Base-by-base conservation (phyloP, 2,797 vertebrate species). In the Siniperca obscura region DNA sequence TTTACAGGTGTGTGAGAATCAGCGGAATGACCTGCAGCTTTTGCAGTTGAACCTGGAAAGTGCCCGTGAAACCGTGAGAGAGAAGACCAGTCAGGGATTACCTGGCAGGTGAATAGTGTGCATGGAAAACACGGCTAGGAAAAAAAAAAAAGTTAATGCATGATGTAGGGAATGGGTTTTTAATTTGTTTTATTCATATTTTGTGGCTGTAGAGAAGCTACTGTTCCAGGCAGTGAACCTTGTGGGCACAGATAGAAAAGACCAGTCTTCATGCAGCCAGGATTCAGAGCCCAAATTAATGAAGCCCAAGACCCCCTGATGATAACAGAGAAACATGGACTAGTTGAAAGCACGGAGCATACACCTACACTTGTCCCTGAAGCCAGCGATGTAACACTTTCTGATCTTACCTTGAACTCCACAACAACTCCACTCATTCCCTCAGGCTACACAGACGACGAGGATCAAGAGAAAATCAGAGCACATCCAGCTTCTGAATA, bases 1-100 rank as follows among this genome's bases (percentile, higher is more conserved):
- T 65, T 71, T 34, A 1, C 91, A 98, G 97, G 95, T 97, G 80
- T 98, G 96, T 77, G 83, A 95, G 65, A 97, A 96, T 76, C 97
- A 97, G 87, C 95, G 96, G 64, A 93, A 85, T 59, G 96, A 98
- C 85, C 91, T 98, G 64, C 95, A 97, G 78, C 95, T 97, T 85
- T 91, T 98, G 69, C 95, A 96, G 68, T 68, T 96, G 83, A 97
- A 90, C 90, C 91, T 97, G 90, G 97, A 97, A 74, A 95, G 89
- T 53, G 91, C 95, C 66, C 93, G 93, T 78, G 95, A 97, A 70
- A 76, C 88, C 16, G 86, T 92, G 76, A 92, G 93, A 64, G 94
- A 93, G 14, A 92, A 64, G 57, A 94, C 90, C 83, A 69, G 65
- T 59, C 87, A 81, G 17, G 71, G 66, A 7, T 85, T 77, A 73